These are phyloP conservation scores for Acromyrmex heyeri DNA, from an alignment of 1,140 invertebrate species.

Conservation along the genomic window DNA sequence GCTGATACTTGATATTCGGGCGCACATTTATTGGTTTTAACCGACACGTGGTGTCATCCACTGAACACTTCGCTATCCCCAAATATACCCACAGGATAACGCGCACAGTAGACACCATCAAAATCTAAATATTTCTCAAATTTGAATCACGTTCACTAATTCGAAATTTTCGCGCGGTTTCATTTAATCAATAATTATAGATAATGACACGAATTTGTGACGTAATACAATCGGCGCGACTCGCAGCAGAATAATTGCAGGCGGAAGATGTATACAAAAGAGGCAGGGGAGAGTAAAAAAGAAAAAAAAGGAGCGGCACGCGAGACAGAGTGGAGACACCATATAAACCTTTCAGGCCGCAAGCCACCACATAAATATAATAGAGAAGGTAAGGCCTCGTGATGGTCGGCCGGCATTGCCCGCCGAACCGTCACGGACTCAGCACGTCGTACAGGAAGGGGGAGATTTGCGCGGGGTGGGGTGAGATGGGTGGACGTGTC, in stretches of 20 bases:
- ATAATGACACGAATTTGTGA: conserved; percentile 10
- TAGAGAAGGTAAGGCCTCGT: conserved; percentile 84
- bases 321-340: conserved; percentile 76
- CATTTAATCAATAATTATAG: conserved; percentile 14
- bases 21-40: conserved; percentile 69
- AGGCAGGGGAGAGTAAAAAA: background rate
- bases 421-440: conserved; percentile 84
- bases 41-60: conserved; percentile 70
- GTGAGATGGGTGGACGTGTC: conserved; percentile 74
- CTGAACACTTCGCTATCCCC: conserved; percentile 30
- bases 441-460: conserved; percentile 75
- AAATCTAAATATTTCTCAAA: background rate
- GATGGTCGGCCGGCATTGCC: conserved; percentile 85
- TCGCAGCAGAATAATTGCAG: background rate
- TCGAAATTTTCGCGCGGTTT: background rate
- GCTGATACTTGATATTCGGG: conserved; percentile 53
- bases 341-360: conserved; percentile 84
- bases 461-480: conserved; percentile 76
- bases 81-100: background rate
- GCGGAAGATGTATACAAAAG: conserved; percentile 1
- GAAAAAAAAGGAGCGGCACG: conserved; percentile 64
- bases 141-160: conserved; percentile 33
- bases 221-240: background rate
- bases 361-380: conserved; percentile 86
- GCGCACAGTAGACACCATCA: conserved; percentile 48